phyloP scores from a whole-genome alignment of 2,888 invertebrate species.

The Crematogaster levior region DNA sequence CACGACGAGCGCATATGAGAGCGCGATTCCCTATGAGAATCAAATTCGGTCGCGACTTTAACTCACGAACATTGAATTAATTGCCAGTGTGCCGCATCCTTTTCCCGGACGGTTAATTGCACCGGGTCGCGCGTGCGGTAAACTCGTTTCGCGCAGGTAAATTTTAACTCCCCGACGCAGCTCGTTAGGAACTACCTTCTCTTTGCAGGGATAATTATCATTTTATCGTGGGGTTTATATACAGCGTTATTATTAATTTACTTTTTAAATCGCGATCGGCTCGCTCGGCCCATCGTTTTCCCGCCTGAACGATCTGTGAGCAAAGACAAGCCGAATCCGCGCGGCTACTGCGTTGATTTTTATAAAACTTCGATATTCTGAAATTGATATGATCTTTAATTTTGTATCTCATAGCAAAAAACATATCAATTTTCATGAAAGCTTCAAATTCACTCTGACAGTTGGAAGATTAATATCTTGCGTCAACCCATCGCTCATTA shows the following conservation, averaged over 20 bases:
- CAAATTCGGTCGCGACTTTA: conserved; percentile 38
- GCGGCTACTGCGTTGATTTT: background rate
- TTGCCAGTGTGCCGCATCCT: conserved; percentile 16
- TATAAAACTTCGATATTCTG: background rate
- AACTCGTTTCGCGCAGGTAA: conserved; percentile 30
- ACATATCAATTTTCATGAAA: conserved; percentile 24
- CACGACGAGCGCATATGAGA: background rate
- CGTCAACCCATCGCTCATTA: background rate
- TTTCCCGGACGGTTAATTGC: conserved; percentile 34
- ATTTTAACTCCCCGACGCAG: conserved; percentile 37
- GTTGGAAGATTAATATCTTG: conserved; percentile 1
- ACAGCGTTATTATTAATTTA: conserved; percentile 32
- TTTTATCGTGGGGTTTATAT: conserved; percentile 19
- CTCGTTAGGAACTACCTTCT: conserved; percentile 26
- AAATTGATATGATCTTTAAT: background rate
- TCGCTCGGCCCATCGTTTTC: background rate
- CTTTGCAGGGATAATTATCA: conserved; percentile 23
- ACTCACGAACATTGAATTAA: conserved; percentile 33
- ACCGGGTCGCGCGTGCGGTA: conserved; percentile 26
- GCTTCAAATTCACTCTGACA: conserved; percentile 2
- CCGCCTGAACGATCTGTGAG: background rate
- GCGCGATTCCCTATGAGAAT: background rate
- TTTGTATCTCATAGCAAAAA: background rate
- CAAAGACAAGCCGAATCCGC: background rate
- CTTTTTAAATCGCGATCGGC: background rate